Conservation (phyloP, 2,888 invertebrate species). For the Agrypnus murinus region DNA sequence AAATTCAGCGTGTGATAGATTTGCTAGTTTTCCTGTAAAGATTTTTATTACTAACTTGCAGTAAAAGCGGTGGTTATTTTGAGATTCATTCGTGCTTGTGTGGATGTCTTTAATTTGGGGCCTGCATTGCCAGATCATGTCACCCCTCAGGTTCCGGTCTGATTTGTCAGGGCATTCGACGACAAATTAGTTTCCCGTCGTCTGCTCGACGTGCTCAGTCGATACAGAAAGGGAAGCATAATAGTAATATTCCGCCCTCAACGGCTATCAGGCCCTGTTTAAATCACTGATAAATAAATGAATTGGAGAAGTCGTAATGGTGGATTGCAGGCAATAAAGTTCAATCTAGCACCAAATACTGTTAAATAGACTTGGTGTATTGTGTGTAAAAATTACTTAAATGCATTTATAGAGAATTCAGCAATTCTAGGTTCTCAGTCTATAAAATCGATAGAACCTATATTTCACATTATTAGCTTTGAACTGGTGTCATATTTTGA, state of each 20-base stretch:
- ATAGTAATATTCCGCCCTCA: conserved; percentile 42
- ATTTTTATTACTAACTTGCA: no score
- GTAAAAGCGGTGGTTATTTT: conserved; percentile 11
- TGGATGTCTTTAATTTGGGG: conserved; percentile 57
- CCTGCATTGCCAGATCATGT: conserved; percentile 59
- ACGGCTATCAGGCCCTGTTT: conserved; percentile 44
- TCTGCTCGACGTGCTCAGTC: conserved; percentile 46
- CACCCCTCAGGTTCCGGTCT: conserved; percentile 61
- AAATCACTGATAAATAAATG: conserved; percentile 52
- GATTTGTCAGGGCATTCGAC: conserved; percentile 62
- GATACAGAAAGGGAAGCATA: conserved; percentile 46
- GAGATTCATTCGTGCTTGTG: conserved; percentile 51
- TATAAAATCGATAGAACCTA: no score
- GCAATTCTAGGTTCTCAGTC: no score
- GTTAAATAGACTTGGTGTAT: conserved; percentile 11
- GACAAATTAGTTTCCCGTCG: conserved; percentile 64
- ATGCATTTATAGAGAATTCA: no score
- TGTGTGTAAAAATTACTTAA: neutral
- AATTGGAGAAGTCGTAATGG: conserved; percentile 39
- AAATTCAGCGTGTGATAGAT: no score
- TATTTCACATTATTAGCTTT: no score
- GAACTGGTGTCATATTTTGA: no score
- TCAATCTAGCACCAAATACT: conserved; percentile 20
- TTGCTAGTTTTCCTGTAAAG: no score
- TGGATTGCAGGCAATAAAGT: conserved; percentile 43